Evolutionary conservation across 2,888 invertebrate genomes (phyloP).

Genomic region (Venusia cambrica): DNA sequence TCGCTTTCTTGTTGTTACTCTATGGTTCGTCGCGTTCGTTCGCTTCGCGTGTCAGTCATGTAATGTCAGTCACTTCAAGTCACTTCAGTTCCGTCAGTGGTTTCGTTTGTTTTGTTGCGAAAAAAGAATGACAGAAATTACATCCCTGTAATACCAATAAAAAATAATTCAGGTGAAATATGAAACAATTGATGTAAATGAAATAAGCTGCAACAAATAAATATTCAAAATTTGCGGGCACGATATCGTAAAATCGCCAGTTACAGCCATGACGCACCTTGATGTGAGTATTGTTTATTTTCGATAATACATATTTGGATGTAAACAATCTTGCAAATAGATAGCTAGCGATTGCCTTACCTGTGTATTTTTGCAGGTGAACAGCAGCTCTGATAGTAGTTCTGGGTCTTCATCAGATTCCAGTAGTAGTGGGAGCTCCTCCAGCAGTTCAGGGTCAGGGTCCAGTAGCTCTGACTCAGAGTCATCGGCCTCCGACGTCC

Average conservation of each 20-base stretch:
- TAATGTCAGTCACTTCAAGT: too few species aligned
- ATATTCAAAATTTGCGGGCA: constrained; percentile 20
- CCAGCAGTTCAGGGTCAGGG: constrained; percentile 85
- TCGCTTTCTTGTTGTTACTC: too few species aligned
- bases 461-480: constrained; percentile 87
- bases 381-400: constrained; percentile 82
- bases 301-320: too few species aligned
- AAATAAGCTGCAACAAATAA: constrained; percentile 1
- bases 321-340: too few species aligned
- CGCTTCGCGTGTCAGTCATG: too few species aligned
- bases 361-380: constrained; percentile 51
- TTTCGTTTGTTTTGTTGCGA: too few species aligned
- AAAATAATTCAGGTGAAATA: not conserved
- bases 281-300: constrained; percentile 46
- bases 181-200: constrained; percentile 4
- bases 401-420: constrained; percentile 86
- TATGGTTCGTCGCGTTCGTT: too few species aligned
- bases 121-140: too few species aligned
- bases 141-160: too few species aligned
- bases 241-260: constrained; percentile 18
- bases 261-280: constrained; percentile 52
- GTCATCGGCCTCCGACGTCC: constrained; percentile 79
- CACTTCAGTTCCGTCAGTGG: too few species aligned
- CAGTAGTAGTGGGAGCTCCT: constrained; percentile 85
- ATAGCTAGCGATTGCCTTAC: too few species aligned